Evolutionary conservation across 2,113 vertebrate species (phyloP), one percentile per base, ranked within the genome.

Genomic region (Nicator chloris): DNA sequence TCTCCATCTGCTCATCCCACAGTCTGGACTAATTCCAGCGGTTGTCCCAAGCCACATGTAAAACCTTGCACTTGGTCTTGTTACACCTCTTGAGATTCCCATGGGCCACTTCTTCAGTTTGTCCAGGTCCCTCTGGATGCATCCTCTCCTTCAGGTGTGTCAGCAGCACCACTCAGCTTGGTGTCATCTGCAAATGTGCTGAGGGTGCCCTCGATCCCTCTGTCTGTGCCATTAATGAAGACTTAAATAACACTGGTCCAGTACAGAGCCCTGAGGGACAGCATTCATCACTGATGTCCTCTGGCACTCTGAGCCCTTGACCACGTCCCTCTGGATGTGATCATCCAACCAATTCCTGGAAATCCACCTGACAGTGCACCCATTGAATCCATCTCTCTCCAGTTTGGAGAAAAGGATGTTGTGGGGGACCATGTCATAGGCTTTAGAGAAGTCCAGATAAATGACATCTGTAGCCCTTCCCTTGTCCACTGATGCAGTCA

Each of bases 131-230:
- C 24, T 40, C 7, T 69, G 35, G 35, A n/a, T 59, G 35, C 0
- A 1, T 69, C 7, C 23, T 0, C 0, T 69, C 15, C 64, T 59
- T 51, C 30, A 51, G 44, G 23, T 2, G 6, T 40, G 59, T 47
- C n/a, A 56, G 16, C 26, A 49, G n/a, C n/a, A 60, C 15, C 27
- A 31, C n/a, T 49, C 72, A 76, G 27, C n/a, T 19, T 49, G 26
- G 26, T 30, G 40, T 45, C 40, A 35, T 30, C 54, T 45, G 44
- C n/a, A 49, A 19, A 20, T 50, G 44, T 77, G 57, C 73, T 61
- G 73, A 77, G 22, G 16, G 13, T 39, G 44, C 22, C 28, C 73
- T 49, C 0, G 3, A 19, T 31, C 42, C 33, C 21, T 44, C 42
- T 44, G 42, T 15, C 42, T 39, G 28, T 39, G 56, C 33, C 57